Conservation (phyloP, 2,797 vertebrate species). For the Perodicticus potto region DNA sequence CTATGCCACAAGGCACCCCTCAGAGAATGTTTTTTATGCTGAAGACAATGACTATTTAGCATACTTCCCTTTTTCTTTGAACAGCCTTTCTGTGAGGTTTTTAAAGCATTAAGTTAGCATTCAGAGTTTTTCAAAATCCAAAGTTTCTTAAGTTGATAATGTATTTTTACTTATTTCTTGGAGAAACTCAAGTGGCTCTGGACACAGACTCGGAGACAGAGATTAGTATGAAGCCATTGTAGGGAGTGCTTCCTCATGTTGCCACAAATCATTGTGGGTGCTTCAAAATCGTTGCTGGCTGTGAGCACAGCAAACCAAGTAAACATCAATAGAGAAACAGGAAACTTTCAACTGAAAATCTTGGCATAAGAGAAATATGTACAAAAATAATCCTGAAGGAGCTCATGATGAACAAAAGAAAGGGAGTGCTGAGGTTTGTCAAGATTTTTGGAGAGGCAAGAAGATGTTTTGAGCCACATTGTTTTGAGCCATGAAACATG, state of each 20-base stretch:
- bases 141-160: neutral
- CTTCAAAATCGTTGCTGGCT: too few relatives aligned
- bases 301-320: too few relatives aligned
- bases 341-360: too few relatives aligned
- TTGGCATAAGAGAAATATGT: too few relatives aligned
- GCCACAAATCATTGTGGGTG: neutral
- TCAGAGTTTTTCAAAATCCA: neutral
- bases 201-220: neutral
- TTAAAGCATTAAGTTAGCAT: neutral
- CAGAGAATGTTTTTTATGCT: neutral
- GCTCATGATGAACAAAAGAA: too few relatives aligned
- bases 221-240: neutral
- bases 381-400: too few relatives aligned
- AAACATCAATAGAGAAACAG: too few relatives aligned
- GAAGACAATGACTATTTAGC: neutral
- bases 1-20: neutral
- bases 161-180: constrained; percentile 10
- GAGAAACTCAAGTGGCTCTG: neutral
- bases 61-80: neutral
- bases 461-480: too few relatives aligned
- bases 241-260: neutral
- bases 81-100: neutral
- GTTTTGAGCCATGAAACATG: too few relatives aligned
- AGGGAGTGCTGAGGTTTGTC: too few relatives aligned
- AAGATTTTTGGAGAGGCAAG: too few relatives aligned